Base-by-base conservation (phyloP, 2,888 invertebrate genomes). In the Amphipyra tragopoginis region DNA sequence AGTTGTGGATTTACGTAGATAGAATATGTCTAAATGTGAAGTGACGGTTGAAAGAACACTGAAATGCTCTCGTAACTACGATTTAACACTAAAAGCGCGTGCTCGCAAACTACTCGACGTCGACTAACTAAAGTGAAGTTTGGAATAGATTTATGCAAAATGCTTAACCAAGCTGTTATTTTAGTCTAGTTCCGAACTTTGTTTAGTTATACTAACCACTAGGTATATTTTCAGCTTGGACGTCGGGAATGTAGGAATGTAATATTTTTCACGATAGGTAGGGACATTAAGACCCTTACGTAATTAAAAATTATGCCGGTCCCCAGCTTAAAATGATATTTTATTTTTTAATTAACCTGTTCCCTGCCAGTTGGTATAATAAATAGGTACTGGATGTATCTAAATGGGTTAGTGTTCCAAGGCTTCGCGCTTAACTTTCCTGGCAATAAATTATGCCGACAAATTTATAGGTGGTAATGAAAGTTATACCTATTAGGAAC, bases 81-180 rank as follows among this genome's bases (percentile, higher is more conserved):
- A 61, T 69, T 73, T 53, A 72, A 72, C 62, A 58, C 67, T 72
- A 53, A 57, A 69, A 60, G 44, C 58, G 60, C 58, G 40, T 64
- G 63, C 47, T 60, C 66, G 36, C 47, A 66, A 62, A 71, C 66
- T 69, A 53, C 61, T 59, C 55, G 11, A 39, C 47, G 51, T 68
- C 47, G 63, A 58, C 60, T 51, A 74, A 75, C 70, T 50, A 58
- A 76, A 79, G 53, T 69, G 63, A 61, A 74, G 67, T 77, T 76
- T 44, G 54, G 34, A 65, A 71, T 72, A 68, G 71, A 71, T 77
- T 67, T 75, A 79, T 80, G 74, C 65, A 69, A 65, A 76, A 62
- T 72, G 72, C 68, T 77, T 61, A 73, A 64, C 52, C 47, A 50
- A 66, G 67, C 57, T 69, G 75, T 72, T 82, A 67, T 77, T 82